Conservation (phyloP, 2,888 invertebrate genomes). For the Argyresthia goedartella region DNA sequence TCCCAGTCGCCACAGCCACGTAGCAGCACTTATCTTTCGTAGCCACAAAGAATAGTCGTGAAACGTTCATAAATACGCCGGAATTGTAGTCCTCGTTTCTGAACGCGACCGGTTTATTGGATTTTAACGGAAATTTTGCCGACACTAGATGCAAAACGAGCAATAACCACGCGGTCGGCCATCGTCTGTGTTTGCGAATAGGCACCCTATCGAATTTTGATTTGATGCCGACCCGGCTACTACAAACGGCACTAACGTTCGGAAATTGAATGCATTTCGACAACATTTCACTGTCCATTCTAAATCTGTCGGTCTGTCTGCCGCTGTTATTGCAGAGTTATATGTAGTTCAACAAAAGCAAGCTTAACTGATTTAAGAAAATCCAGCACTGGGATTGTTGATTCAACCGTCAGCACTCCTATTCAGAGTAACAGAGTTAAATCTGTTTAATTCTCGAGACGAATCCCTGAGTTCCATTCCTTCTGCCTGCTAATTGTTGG, state of each 20-base stretch:
- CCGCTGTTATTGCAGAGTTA: background rate
- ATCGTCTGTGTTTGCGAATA: slow-evolving; percentile 39
- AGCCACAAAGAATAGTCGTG: slow-evolving; percentile 7
- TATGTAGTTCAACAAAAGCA: background rate
- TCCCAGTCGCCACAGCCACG: too few species aligned
- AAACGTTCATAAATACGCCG: slow-evolving; percentile 13
- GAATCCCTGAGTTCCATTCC: slow-evolving; percentile 42
- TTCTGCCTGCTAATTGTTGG: slow-evolving; percentile 59
- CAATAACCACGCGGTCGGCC: slow-evolving; percentile 19
- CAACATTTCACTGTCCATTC: background rate
- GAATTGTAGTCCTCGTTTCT: slow-evolving; percentile 26
- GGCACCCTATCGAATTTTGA: slow-evolving; percentile 49
- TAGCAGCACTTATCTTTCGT: background rate
- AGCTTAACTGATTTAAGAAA: background rate
- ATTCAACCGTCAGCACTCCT: slow-evolving; percentile 27
- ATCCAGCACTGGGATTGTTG: slow-evolving; percentile 1
- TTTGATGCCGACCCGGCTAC: slow-evolving; percentile 27
- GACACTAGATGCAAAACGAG: slow-evolving; percentile 32
- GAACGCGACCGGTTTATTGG: slow-evolving; percentile 44
- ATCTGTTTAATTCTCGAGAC: slow-evolving; percentile 38
- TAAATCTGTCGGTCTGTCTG: background rate
- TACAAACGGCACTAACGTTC: background rate
- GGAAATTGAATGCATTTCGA: slow-evolving; percentile 1
- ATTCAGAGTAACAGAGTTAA: slow-evolving; percentile 50
- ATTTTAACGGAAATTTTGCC: slow-evolving; percentile 61